Evolutionary conservation across 2,888 invertebrate genomes (phyloP).

Genomic region (Incurvaria masculella): DNA sequence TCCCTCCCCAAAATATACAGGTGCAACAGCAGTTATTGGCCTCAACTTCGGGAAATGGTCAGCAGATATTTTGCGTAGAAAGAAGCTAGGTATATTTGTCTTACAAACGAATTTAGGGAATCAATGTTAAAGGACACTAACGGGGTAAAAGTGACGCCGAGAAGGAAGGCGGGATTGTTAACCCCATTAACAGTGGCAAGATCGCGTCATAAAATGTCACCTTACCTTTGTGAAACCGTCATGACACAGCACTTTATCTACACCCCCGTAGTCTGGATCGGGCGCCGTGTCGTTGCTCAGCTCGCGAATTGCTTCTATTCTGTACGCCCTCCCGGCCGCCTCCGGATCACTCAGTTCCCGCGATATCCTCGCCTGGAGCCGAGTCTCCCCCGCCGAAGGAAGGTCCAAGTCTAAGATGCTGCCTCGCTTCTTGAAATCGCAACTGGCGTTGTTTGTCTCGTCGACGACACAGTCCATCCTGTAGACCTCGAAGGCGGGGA

Average conservation of each 20-base stretch:
- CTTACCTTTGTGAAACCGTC: slow-evolving; percentile 19
- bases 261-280: slow-evolving; percentile 28
- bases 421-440: slow-evolving; percentile 35
- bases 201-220: slow-evolving; percentile 26
- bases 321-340: slow-evolving; percentile 29
- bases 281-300: slow-evolving; percentile 24
- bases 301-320: slow-evolving; percentile 32
- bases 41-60: too few relatives aligned
- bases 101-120: too few relatives aligned
- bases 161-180: too few relatives aligned
- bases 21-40: too few relatives aligned
- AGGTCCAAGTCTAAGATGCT: slow-evolving; percentile 28
- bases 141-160: too few relatives aligned
- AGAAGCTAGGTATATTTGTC: too few relatives aligned
- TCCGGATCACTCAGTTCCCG: slow-evolving; percentile 29
- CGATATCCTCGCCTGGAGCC: slow-evolving; percentile 31
- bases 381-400: slow-evolving; percentile 21
- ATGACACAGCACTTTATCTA: slow-evolving; percentile 30
- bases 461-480: slow-evolving; percentile 30
- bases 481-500: slow-evolving; percentile 59
- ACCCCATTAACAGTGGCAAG: too few relatives aligned
- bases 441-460: slow-evolving; percentile 33
- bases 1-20: too few relatives aligned
- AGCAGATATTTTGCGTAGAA: too few relatives aligned
- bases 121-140: too few relatives aligned